Evolutionary conservation across 2,113 vertebrate genomes (phyloP).

Genomic region (Zosterops hypoxanthus): DNA sequence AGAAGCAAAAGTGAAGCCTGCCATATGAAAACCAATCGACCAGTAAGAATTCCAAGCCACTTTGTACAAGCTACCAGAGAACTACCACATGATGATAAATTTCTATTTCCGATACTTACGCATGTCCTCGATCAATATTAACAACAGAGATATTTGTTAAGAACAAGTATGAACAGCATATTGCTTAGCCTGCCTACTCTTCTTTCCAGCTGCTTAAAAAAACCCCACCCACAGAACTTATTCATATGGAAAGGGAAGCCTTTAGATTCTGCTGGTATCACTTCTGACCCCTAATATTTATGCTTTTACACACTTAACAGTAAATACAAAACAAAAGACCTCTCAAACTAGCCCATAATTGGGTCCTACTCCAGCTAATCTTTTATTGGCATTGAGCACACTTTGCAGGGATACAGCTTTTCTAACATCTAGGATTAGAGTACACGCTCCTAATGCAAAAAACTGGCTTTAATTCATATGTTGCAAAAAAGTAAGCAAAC

Average conservation of each 20-base stretch:
- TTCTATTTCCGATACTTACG: background rate
- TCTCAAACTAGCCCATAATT: background rate
- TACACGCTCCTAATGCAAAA: background rate
- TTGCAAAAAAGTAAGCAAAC: background rate
- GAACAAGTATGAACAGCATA: background rate
- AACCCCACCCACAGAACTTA: background rate
- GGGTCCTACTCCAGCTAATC: background rate
- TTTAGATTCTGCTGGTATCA: background rate
- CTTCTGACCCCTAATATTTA: background rate
- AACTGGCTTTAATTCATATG: background rate
- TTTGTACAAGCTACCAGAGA: background rate
- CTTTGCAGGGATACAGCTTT: background rate
- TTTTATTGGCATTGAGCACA: background rate
- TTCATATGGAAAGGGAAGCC: background rate
- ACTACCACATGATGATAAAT: background rate
- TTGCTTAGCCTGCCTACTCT: background rate
- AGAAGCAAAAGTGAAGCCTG: background rate
- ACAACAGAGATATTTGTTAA: background rate
- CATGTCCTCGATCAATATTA: background rate
- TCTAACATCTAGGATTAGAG: background rate
- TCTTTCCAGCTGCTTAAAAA: background rate
- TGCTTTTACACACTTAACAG: background rate
- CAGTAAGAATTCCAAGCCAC: background rate
- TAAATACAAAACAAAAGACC: background rate
- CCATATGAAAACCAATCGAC: background rate